Evolutionary conservation across 2,113 vertebrate genomes (phyloP), one percentile per base, ranked within the genome.

Genomic region (Carassius carassius): DNA sequence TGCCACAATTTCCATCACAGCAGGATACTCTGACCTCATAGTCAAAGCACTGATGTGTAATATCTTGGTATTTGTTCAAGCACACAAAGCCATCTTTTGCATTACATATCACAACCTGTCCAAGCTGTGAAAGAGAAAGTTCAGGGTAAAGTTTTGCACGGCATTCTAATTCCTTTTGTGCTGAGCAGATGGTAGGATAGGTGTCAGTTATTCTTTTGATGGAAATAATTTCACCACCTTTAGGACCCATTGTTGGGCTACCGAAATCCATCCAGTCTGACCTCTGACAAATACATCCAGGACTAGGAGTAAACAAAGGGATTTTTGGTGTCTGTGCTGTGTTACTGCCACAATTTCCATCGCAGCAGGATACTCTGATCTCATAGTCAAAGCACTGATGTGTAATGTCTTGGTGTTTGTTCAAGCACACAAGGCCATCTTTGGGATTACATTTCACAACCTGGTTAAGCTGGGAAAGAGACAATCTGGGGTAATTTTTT

Each of bases 311-410:
- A 10, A 14, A 0, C n/a, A 58, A 25, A 32, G 41, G 1, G 3
- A n/a, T 62, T 16, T 51, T 49, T 16, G 29, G 47, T 23, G 82
- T 58, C 44, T 3, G 37, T 19, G 75, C 23, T 78, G 56, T 41
- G 37, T 14, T 23, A 25, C 37, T 67, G 41, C 9, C 79, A 81
- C 80, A 82, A 12, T 56, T 72, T 69, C 16, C 41, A 67, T 51
- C 58, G 84, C 82, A 81, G 47, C 86, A 87, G 1, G 11, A 54
- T 9, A 89, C 84, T 81, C 80, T 81, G 49, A 89, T 86, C 60
- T 89, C 85, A 70, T 89, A 89, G 70, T 87, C 81, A 23, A 86
- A 87, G 29, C 93, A 94, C 51, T 91, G 83, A 21, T n/a, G 44
- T 60, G 84, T 88, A 1, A 76, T 14, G 0, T 85, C 86, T 0